Evolutionary conservation across 2,797 vertebrate species (phyloP).

Genomic region (Gila robusta): DNA sequence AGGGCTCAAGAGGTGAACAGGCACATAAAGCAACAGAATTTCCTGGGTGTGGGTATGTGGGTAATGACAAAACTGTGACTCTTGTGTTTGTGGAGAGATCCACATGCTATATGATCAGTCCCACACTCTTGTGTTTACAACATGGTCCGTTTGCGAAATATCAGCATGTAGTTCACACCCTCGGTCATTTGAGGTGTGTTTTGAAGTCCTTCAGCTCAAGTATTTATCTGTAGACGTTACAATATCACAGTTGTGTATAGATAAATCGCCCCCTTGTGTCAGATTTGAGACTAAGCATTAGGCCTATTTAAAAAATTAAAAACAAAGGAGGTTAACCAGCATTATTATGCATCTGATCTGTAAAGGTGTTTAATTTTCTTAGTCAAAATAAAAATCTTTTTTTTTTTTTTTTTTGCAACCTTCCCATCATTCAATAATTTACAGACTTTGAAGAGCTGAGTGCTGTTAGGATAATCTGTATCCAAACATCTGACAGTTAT

Average conservation of each 20-base stretch:
- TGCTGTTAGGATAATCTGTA: background rate
- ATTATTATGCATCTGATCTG: background rate
- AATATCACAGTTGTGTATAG: background rate
- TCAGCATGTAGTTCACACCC: background rate
- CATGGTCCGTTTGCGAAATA: background rate
- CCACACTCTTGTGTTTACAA: background rate
- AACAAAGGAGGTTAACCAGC: background rate
- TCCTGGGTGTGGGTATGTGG: background rate
- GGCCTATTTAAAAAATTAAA: background rate
- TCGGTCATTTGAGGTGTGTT: background rate
- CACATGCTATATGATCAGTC: background rate
- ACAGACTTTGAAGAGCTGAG: slow-evolving; percentile 4
- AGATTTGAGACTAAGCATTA: background rate
- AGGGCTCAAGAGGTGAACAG: background rate
- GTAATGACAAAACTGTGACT: background rate
- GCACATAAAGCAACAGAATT: background rate
- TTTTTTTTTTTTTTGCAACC: background rate
- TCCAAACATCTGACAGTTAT: slow-evolving; percentile 18
- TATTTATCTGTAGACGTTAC: background rate
- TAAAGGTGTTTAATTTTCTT: background rate
- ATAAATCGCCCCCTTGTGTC: slow-evolving; percentile 35
- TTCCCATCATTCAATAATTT: background rate
- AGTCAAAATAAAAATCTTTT: background rate
- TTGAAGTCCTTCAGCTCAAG: background rate
- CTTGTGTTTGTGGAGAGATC: background rate